Evolutionary conservation across 2,888 invertebrate species (phyloP).

Genomic region (Rhagophthalmus giganteus): DNA sequence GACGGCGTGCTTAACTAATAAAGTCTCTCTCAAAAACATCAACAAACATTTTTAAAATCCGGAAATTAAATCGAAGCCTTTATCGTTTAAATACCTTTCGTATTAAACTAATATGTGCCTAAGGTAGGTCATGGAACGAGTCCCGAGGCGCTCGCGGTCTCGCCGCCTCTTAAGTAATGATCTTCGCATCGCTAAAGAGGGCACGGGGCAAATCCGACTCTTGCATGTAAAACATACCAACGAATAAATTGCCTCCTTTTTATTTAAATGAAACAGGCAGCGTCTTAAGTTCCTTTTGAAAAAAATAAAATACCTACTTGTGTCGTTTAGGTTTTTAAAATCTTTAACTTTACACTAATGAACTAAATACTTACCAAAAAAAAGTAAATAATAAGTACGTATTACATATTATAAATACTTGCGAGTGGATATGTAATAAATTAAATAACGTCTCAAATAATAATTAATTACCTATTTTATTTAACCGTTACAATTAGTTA

Average conservation of each 20-base stretch:
- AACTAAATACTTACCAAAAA: no score
- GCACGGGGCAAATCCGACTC: slow-evolving; percentile 42
- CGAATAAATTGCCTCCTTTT: slow-evolving; percentile 23
- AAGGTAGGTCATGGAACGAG: slow-evolving; percentile 47
- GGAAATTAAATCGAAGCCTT: slow-evolving; percentile 23
- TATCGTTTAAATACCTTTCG: slow-evolving; percentile 36
- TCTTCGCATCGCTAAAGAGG: slow-evolving; percentile 43
- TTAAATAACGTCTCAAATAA: no score
- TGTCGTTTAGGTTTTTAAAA: no score
- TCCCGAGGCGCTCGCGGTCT: slow-evolving; percentile 45
- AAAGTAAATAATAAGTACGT: no score
- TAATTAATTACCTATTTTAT: no score
- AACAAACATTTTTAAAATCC: neutral
- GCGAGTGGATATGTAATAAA: no score
- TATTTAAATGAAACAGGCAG: slow-evolving; percentile 14
- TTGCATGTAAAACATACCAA: slow-evolving; percentile 41
- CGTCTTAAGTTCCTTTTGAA: neutral
- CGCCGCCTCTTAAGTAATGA: slow-evolving; percentile 52
- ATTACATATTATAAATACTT: no score
- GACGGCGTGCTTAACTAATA: no score
- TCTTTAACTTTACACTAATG: no score
- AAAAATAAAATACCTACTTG: no score
- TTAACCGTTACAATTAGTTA: no score
- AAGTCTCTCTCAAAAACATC: neutral
- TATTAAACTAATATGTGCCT: slow-evolving; percentile 52